Evolutionary conservation across 2,797 vertebrate genomes (phyloP).

Genomic region (Syngnathus rostellatus): DNA sequence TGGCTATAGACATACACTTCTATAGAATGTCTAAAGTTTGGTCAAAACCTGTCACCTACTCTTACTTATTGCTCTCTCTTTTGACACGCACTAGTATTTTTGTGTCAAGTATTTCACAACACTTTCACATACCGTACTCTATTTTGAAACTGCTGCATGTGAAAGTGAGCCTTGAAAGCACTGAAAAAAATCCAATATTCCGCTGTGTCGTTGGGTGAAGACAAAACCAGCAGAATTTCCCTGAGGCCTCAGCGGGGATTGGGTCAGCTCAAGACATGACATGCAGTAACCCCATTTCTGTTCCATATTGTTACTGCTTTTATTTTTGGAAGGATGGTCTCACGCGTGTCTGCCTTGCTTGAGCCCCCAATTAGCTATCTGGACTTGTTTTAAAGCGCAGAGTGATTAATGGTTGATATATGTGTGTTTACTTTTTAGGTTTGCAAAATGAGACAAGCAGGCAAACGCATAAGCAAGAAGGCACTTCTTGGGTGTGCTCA

Average conservation of each 20-base stretch:
- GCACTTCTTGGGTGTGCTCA: constrained; percentile 22
- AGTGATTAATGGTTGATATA: constrained; percentile 27
- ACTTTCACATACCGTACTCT: not conserved
- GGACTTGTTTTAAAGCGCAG: constrained; percentile 33
- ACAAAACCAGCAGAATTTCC: constrained; percentile 27
- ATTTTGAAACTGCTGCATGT: constrained; percentile 18
- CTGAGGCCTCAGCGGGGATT: constrained; percentile 17
- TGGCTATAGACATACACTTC: not conserved
- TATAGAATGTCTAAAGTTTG: not conserved
- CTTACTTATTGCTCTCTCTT: not conserved
- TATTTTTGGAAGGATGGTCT: constrained; percentile 50
- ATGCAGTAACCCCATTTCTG: constrained; percentile 26
- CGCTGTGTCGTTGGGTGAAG: constrained; percentile 32
- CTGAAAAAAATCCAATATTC: constrained; percentile 46
- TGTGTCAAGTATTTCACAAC: not conserved
- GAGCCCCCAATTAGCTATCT: constrained; percentile 27
- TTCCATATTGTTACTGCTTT: constrained; percentile 21
- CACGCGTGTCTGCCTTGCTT: constrained; percentile 16
- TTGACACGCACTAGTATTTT: not conserved
- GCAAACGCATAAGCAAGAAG: not conserved
- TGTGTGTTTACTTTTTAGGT: not conserved
- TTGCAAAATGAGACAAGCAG: not conserved
- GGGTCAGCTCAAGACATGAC: constrained; percentile 16
- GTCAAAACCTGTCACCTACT: not conserved
- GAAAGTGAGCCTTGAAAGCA: constrained; percentile 36